Percentiles rank a stretch among this genome's conserved stretches.
These are phyloP conservation scores for Adelges cooleyi DNA, from an alignment of 1,140 invertebrate species.

Conservation along the genomic window DNA sequence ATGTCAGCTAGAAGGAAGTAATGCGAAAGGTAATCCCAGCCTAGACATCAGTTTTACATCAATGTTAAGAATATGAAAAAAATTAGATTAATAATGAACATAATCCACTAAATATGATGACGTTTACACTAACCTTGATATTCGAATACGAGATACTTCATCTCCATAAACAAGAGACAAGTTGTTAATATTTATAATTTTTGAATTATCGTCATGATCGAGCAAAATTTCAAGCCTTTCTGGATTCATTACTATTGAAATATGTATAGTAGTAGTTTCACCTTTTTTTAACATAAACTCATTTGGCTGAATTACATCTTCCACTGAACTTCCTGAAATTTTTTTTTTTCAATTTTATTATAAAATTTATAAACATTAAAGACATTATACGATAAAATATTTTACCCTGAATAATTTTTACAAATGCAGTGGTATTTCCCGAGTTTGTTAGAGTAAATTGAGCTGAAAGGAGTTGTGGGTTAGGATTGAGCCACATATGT, in stretches of 20 bases:
- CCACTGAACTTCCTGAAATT: background rate
- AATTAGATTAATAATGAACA: too few relatives aligned
- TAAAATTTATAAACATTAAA: background rate
- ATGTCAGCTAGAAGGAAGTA: too few relatives aligned
- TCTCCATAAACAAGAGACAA: constrained; percentile 18
- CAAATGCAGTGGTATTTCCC: constrained; percentile 24
- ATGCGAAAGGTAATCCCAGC: too few relatives aligned
- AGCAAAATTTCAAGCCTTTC: constrained; percentile 16
- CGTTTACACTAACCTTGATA: constrained; percentile 15
- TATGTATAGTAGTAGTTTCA: background rate
- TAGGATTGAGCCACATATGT: constrained; percentile 17
- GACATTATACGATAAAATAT: constrained; percentile 4
- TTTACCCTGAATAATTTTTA: background rate
- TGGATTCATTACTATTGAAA: constrained; percentile 7
- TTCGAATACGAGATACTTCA: constrained; percentile 1
- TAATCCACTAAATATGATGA: too few relatives aligned
- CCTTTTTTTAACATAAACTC: constrained; percentile 8
- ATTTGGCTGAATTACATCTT: constrained; percentile 11
- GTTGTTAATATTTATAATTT: constrained; percentile 17
- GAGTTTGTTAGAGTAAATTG: constrained; percentile 10
- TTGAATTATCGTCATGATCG: background rate
- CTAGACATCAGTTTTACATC: too few relatives aligned
- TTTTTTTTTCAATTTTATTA: too few relatives aligned
- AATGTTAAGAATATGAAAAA: too few relatives aligned
- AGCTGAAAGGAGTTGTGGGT: background rate